Percentiles rank a stretch among this genome's conserved stretches.
Evolutionary conservation across 2,113 vertebrate genomes (phyloP).

Genomic region (Leptosomus discolor): DNA sequence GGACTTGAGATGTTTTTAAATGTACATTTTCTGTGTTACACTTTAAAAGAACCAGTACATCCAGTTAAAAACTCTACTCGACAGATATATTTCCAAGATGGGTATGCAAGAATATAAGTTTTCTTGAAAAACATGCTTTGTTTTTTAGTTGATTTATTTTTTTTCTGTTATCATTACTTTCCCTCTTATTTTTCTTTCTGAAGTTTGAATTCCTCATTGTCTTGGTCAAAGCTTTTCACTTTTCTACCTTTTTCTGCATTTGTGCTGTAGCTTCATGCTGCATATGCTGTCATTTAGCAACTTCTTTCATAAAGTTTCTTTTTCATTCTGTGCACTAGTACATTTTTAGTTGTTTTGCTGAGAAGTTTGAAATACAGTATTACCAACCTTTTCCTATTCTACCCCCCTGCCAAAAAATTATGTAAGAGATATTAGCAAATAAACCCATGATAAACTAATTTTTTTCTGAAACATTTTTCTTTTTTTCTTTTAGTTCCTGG

Average conservation of each 20-base stretch:
- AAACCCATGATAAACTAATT: neutral
- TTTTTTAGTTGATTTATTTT: neutral
- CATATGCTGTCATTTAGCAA: neutral
- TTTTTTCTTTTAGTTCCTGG: conserved; percentile 85
- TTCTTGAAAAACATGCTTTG: neutral
- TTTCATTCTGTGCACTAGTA: neutral
- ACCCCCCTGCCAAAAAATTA: neutral
- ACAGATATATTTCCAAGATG: neutral
- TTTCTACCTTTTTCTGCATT: neutral
- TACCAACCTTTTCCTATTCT: neutral
- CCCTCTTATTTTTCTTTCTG: neutral
- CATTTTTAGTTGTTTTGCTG: neutral
- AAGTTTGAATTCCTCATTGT: neutral
- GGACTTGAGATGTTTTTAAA: neutral
- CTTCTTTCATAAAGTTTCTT: neutral
- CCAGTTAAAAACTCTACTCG: neutral
- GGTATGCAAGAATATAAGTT: neutral
- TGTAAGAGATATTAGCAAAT: neutral
- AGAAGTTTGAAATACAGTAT: neutral
- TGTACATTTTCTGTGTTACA: neutral
- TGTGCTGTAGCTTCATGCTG: neutral
- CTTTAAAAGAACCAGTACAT: neutral
- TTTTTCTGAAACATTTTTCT: conserved; percentile 22
- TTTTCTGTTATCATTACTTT: neutral
- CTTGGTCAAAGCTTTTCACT: neutral